Conservation (phyloP, 2,888 invertebrate species). For the Thymelicus lineola region DNA sequence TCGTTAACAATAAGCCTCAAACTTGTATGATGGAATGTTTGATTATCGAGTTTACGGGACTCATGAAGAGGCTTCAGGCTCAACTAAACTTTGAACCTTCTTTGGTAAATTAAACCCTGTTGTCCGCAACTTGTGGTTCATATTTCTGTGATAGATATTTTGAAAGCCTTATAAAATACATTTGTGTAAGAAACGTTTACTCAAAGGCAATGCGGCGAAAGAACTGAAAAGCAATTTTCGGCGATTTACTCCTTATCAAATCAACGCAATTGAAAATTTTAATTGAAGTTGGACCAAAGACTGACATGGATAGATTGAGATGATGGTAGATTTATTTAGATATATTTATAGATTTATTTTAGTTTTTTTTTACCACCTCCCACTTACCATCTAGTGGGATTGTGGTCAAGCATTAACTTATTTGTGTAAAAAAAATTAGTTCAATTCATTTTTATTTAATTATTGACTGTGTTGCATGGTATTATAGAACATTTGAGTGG, state of each 20-base stretch:
- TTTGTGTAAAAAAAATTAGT: no score
- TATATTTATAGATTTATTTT: no score
- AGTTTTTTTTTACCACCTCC: no score
- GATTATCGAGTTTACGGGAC: constrained; percentile 64
- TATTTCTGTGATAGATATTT: constrained; percentile 2
- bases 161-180: constrained; percentile 20
- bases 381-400: no score
- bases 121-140: constrained; percentile 7
- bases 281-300: not conserved
- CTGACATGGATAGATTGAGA: not conserved
- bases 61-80: constrained; percentile 53
- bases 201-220: constrained; percentile 25
- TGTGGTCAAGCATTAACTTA: no score
- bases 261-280: not conserved
- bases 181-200: constrained; percentile 30
- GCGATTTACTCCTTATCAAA: constrained; percentile 8
- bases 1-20: constrained; percentile 48
- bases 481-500: no score
- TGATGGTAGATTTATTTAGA: not conserved
- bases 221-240: constrained; percentile 15
- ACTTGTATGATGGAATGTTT: constrained; percentile 44
- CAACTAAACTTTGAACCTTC: constrained; percentile 59
- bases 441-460: no score
- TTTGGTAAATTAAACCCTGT: constrained; percentile 59
- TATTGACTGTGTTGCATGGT: no score